Percentiles rank a stretch among this genome's conserved stretches.
Evolutionary conservation across 2,888 invertebrate species (phyloP).

Genomic region (Drosophila eohydei): DNA sequence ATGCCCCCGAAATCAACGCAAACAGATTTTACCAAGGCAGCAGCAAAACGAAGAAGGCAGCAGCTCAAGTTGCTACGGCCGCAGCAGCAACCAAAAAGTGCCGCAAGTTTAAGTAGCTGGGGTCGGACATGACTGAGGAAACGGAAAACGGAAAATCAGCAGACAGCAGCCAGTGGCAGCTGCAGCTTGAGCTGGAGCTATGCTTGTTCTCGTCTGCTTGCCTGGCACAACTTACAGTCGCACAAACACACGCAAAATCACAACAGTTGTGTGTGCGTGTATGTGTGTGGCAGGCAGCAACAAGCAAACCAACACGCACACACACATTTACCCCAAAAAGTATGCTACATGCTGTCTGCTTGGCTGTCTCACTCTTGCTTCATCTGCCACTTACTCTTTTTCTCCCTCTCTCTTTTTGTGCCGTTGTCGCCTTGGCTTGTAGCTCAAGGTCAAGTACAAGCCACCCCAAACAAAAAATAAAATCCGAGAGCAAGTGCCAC

Average conservation of each 20-base stretch:
- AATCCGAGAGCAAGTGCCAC: slow-evolving; percentile 22
- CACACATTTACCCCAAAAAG: slow-evolving; percentile 34
- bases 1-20: slow-evolving; percentile 80
- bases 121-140: not conserved
- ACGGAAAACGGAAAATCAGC: slow-evolving; percentile 14
- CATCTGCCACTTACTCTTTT: not conserved
- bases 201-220: slow-evolving; percentile 33
- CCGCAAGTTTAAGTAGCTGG: slow-evolving; percentile 45
- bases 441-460: slow-evolving; percentile 79
- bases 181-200: slow-evolving; percentile 15
- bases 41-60: slow-evolving; percentile 53
- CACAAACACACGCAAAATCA: slow-evolving; percentile 75
- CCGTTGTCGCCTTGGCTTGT: slow-evolving; percentile 59
- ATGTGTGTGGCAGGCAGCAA: slow-evolving; percentile 30
- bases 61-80: slow-evolving; percentile 11
- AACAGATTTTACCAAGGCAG: slow-evolving; percentile 77
- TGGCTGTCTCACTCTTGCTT: slow-evolving; percentile 7
- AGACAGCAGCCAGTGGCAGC: slow-evolving; percentile 8
- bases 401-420: slow-evolving; percentile 4
- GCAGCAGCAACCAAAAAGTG: slow-evolving; percentile 9
- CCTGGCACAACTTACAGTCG: slow-evolving; percentile 69
- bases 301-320: slow-evolving; percentile 12
- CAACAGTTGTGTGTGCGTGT: slow-evolving; percentile 10
- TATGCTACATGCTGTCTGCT: slow-evolving; percentile 41
- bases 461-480: slow-evolving; percentile 40